Evolutionary conservation across 2,797 vertebrate species (phyloP), one percentile per base, ranked within the genome.

Genomic region (Acipenser oxyrinchus): DNA sequence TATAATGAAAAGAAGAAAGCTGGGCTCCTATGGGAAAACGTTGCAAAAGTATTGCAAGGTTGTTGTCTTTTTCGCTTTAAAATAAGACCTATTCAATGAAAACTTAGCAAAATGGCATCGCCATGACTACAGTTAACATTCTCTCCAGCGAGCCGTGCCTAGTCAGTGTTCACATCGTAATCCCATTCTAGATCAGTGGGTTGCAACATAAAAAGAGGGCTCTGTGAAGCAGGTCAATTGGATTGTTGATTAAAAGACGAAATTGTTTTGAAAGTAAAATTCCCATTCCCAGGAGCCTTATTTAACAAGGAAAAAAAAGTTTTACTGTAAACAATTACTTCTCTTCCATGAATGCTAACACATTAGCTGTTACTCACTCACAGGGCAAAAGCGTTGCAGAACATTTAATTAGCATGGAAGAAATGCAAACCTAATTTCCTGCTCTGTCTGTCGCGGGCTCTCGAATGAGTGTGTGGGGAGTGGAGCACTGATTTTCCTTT

Each of bases 181-280:
- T 51, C 62, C 62, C 12, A n/a, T 10, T 12, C 64, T 23, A 10
- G 49, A 13, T 53, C 66, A 37, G 23, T 50, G 58, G 18, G 59
- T 48, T 49, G 49, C 18, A 1, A 48, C 8, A 51, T 58, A 9
- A 51, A 67, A 62, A 51, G 53, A 57, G 8, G 23, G 58, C 51
- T 60, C 55, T 23, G 15, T 12, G 18, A 37, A 67, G 59, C 59
- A 12, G 18, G 48, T 53, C 59, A 11, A 51, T 62, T 8, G n/a
- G 51, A 51, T 51, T 51, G 55, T 37, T 23, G 48, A 60, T 62
- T 8, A 67, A 18, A 23, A 66, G 53, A 66, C 48, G 49, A 66
- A 58, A 18, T 23, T 51, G 6, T 12, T 8, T 18, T 55, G 10
- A 11, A n/a, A 5, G 51, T 51, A 37, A 23, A 48, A 61, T 13